A percentile compares a stretch with the other conserved stretches of the same genome.
Conservation (phyloP, 2,113 vertebrate species). For the Chunga burmeisteri region DNA sequence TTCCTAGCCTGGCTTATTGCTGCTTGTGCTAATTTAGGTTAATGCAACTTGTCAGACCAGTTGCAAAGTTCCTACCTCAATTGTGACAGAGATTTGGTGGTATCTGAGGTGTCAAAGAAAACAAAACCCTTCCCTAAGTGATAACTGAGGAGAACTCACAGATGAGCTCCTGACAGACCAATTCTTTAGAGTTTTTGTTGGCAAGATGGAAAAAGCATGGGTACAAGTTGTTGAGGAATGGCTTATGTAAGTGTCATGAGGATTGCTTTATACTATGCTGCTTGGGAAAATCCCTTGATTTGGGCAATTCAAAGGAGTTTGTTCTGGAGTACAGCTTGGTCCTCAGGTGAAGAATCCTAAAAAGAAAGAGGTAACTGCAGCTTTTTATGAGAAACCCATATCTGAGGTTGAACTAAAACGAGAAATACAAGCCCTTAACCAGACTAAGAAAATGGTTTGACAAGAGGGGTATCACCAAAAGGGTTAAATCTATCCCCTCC, state of each 20-base stretch:
- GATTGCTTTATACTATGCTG: not conserved
- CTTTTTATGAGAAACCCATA: not conserved
- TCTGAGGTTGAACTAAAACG: not conserved
- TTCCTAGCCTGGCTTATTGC: not conserved
- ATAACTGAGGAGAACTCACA: not conserved
- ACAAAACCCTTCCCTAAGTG: not conserved
- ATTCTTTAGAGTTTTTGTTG: not conserved
- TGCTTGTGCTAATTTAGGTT: not conserved
- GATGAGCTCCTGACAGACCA: not conserved
- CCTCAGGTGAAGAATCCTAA: not conserved
- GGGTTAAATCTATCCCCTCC: not conserved
- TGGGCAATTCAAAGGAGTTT: not conserved
- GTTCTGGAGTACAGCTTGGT: not conserved
- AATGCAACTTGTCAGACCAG: not conserved
- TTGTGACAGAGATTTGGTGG: not conserved
- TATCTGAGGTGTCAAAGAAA: not conserved
- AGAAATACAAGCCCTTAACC: not conserved
- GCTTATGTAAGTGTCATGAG: not conserved
- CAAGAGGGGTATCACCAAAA: not conserved
- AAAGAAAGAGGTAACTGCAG: not conserved
- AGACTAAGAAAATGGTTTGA: not conserved
- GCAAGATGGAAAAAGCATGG: not conserved
- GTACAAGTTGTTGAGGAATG: not conserved
- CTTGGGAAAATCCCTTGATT: not conserved
- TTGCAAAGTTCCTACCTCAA: not conserved